Conservation (phyloP, 2,888 invertebrate genomes). For the Maniola hyperantus region DNA sequence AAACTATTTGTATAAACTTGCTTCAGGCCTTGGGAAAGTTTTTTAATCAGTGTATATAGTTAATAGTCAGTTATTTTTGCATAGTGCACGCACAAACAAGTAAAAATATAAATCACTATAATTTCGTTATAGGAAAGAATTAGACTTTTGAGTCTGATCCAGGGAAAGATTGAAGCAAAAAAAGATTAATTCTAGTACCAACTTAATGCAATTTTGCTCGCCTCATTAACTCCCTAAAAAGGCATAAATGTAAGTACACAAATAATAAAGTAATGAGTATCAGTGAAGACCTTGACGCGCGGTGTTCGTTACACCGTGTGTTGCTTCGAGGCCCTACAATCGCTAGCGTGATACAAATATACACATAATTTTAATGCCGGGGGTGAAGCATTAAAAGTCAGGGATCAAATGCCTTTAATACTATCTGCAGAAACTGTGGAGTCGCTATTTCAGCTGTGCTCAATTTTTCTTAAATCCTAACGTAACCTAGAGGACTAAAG, state of each 20-base stretch:
- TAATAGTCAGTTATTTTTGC: no score
- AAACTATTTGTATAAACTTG: no score
- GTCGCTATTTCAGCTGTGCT: slow-evolving; percentile 29
- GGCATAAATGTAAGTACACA: slow-evolving; percentile 23
- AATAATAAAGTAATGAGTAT: slow-evolving; percentile 43
- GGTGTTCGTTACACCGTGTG: slow-evolving; percentile 67
- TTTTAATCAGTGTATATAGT: no score
- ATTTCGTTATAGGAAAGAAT: no score
- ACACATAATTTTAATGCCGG: slow-evolving; percentile 82
- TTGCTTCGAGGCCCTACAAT: slow-evolving; percentile 78
- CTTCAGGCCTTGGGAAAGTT: no score
- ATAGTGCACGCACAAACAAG: no score
- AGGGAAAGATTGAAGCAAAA: not conserved
- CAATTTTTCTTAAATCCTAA: not conserved
- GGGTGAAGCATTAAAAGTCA: slow-evolving; percentile 83
- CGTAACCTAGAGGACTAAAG: no score
- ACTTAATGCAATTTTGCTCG: not conserved
- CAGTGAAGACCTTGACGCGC: slow-evolving; percentile 69
- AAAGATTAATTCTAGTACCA: not conserved
- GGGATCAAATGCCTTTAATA: slow-evolving; percentile 82
- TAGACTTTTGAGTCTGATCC: not conserved
- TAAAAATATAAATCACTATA: no score
- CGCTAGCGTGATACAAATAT: slow-evolving; percentile 81
- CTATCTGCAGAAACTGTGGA: slow-evolving; percentile 49
- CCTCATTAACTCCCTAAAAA: slow-evolving; percentile 16